Evolutionary conservation across 2,797 vertebrate genomes (phyloP).

Genomic region (Cyclopterus lumpus): DNA sequence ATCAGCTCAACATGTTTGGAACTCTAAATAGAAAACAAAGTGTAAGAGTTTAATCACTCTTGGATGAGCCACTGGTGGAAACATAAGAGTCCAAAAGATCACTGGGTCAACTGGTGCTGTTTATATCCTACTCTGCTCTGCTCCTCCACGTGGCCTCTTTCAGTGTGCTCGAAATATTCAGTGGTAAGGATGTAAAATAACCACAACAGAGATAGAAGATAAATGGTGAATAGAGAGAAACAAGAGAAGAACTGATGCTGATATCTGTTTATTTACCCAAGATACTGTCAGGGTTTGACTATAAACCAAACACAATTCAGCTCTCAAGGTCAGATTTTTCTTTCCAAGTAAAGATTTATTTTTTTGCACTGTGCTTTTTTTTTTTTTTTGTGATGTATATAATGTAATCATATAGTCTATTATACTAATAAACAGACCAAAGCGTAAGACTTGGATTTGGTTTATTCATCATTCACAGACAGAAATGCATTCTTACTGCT

Average conservation of each 20-base stretch:
- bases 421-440: conserved; percentile 24
- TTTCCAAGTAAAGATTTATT: no score
- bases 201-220: not conserved
- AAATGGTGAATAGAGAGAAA: not conserved
- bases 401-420: not conserved
- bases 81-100: not conserved
- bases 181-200: not conserved
- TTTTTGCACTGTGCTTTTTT: not conserved
- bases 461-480: conserved; percentile 81
- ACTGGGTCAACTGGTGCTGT: not conserved
- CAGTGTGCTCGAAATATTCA: not conserved
- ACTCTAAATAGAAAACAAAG: not conserved
- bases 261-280: not conserved
- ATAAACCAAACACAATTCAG: not conserved
- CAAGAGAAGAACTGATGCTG: not conserved
- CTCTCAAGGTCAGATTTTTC: not conserved
- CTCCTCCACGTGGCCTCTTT: not conserved
- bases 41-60: not conserved
- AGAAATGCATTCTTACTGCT: conserved; percentile 75
- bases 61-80: not conserved
- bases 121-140: not conserved
- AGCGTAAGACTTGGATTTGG: conserved; percentile 40
- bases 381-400: not conserved
- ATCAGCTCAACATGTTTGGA: not conserved
- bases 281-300: not conserved